Conservation (phyloP, 2,113 vertebrate genomes). For the Zeus faber region DNA sequence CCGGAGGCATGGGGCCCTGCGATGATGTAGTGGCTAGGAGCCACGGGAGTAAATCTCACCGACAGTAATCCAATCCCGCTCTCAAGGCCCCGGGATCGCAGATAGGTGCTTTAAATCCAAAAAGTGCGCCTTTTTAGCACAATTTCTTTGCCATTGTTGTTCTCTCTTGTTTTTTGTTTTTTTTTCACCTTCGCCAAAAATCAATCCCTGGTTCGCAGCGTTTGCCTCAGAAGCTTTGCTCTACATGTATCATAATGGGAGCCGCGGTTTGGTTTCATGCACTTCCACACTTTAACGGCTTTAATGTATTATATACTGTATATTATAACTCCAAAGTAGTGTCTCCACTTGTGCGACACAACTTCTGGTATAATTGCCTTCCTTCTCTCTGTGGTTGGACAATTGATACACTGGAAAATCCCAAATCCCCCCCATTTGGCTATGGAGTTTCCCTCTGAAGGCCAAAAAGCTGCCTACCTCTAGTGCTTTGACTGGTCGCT, state of each 20-base stretch:
- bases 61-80: conserved; percentile 83
- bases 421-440: conserved; percentile 54
- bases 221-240: conserved; percentile 30
- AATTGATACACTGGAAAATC: conserved; percentile 55
- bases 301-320: neutral
- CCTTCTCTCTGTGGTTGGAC: conserved; percentile 36
- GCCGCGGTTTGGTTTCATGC: conserved; percentile 28
- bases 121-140: conserved; percentile 69
- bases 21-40: conserved; percentile 78
- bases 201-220: conserved; percentile 37
- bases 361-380: conserved; percentile 51
- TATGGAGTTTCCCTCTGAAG: conserved; percentile 65
- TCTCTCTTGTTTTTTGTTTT: conserved; percentile 28
- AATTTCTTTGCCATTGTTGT: conserved; percentile 60
- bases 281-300: conserved; percentile 31
- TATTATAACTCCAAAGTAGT: neutral
- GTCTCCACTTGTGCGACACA: conserved; percentile 29
- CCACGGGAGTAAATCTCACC: conserved; percentile 77
- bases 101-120: conserved; percentile 82
- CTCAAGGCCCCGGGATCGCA: conserved; percentile 77
- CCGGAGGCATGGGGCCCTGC: conserved; percentile 76
- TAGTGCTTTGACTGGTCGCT: conserved; percentile 50
- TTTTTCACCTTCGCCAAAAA: conserved; percentile 28
- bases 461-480: conserved; percentile 49
- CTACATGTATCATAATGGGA: conserved; percentile 40